Conservation (phyloP, 2,113 vertebrate genomes). For the Lophotis ruficrista region DNA sequence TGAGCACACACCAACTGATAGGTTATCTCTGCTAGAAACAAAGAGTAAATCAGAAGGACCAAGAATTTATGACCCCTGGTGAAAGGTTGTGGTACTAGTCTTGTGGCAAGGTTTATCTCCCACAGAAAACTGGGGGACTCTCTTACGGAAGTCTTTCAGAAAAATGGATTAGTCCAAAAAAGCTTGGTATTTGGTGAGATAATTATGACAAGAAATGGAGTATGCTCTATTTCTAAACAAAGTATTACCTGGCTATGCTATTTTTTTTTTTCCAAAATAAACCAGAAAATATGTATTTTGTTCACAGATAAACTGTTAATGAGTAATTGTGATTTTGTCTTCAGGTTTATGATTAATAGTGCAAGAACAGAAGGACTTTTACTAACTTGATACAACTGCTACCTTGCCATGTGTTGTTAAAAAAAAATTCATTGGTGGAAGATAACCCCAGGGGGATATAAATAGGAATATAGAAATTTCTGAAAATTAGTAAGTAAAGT, state of each 20-base stretch:
- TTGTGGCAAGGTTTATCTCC: background rate
- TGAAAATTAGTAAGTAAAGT: background rate
- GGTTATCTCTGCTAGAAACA: background rate
- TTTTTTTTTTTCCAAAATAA: background rate
- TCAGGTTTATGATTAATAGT: background rate
- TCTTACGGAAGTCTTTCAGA: background rate
- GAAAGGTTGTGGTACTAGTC: background rate
- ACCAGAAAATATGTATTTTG: background rate
- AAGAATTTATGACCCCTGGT: background rate
- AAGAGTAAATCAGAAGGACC: background rate
- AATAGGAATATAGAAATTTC: background rate
- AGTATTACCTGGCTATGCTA: fast-evolving
- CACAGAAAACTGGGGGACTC: background rate
- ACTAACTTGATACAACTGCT: background rate
- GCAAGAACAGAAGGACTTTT: background rate
- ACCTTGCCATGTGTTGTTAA: background rate
- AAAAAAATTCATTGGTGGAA: background rate
- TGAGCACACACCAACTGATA: background rate
- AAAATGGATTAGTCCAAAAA: background rate
- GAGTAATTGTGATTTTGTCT: background rate
- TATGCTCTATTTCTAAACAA: background rate
- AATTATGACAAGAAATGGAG: background rate
- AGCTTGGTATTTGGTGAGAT: background rate
- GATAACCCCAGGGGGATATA: background rate
- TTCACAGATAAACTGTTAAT: background rate